Evolutionary conservation across 1,140 invertebrate species (phyloP), one percentile per base, ranked within the genome.

Genomic region (Proctacanthus coquilletti): DNA sequence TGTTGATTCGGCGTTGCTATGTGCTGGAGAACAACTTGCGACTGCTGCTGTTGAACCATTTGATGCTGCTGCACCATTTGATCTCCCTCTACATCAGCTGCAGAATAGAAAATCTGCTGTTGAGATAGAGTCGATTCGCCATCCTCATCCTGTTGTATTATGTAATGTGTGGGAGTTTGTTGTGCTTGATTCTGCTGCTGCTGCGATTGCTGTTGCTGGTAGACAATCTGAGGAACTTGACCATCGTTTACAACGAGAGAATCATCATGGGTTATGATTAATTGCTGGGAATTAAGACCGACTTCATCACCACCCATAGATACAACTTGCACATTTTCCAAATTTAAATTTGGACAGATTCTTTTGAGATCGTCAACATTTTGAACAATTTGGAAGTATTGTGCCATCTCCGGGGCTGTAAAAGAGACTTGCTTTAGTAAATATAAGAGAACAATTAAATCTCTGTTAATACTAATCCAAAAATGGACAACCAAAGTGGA

Each of bases 211-310:
- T 42, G 37, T 14, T 39, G 31, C 20, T 58, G 55, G 30, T 58
- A 58, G 6, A 58, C 55, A 32, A 58, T 52, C 35, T 57, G 55
- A 8, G 8, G 23, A 9, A 27, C 13, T 40, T 56, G 51, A 17
- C 52, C 49, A 8, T 58, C 55, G 20, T 57, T 58, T 3, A 53
- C 49, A 17, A 56, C 45, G 18, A 56, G 36, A 30, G 57, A 52
- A 42, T 56, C 54, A 4, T 56, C 53, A 36, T 51, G 54, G 6
- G 56, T 37, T 3, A 57, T 47, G 25, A 57, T 38, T 4, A 48
- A 43, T 48, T 55, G 33, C 4, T 38, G 39, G 18, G 3, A 43
- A 49, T 54, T 57, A 43, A 55, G 55, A 34, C 13, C 23, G 23
- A 13, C 23, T 9, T 57, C 52, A 30, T 57, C 55, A 39, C 54